A percentile compares a stretch with the other conserved stretches of the same genome.
phyloP scores from a whole-genome alignment of 2,888 invertebrate genomes.

The Drosophila melanosoma region DNA sequence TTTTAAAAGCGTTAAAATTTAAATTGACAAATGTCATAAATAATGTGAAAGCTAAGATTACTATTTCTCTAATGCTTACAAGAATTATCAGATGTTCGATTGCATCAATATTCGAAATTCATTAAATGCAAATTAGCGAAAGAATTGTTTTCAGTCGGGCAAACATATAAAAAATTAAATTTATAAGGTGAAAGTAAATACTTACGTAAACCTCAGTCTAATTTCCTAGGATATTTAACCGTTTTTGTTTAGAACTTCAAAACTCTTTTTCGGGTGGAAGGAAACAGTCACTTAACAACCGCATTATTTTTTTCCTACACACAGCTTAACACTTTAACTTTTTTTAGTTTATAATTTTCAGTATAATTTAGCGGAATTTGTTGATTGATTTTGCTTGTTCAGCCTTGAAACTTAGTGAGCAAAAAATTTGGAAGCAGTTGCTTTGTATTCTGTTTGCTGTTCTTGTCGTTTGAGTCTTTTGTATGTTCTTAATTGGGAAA shows the following conservation, averaged over 20 bases:
- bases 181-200: slow-evolving; percentile 21
- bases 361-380: slow-evolving; percentile 61
- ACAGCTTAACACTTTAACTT: slow-evolving; percentile 72
- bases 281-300: slow-evolving; percentile 12
- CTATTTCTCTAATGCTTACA: not conserved
- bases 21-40: not conserved
- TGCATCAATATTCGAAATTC: not conserved
- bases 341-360: slow-evolving; percentile 62
- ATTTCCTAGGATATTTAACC: not conserved
- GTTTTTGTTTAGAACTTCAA: not conserved
- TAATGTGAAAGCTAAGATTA: not conserved
- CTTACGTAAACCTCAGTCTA: not conserved
- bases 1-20: not conserved
- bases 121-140: not conserved
- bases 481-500: slow-evolving; percentile 64
- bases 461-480: slow-evolving; percentile 70
- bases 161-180: slow-evolving; percentile 13
- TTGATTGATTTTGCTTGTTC: slow-evolving; percentile 66
- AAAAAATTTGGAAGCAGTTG: slow-evolving; percentile 21
- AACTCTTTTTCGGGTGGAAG: slow-evolving; percentile 1
- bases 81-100: not conserved
- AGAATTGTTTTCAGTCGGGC: not conserved
- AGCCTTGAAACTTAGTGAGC: slow-evolving; percentile 41
- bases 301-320: slow-evolving; percentile 37
- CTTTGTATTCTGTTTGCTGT: slow-evolving; percentile 9